Conservation (phyloP, 2,113 vertebrate genomes). For the Chinchilla lanigera region DNA sequence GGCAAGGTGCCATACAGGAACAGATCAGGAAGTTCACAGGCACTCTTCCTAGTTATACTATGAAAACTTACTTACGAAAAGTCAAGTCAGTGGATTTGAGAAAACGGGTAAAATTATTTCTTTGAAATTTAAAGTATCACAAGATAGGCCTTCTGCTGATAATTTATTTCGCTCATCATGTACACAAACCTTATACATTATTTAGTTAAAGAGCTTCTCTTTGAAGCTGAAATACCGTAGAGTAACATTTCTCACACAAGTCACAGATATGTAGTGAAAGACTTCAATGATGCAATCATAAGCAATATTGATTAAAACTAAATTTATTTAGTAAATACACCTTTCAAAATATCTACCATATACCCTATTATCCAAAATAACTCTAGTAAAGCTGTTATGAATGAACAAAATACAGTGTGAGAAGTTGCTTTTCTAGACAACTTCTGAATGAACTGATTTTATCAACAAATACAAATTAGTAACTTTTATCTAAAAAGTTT, state of each 20-base stretch:
- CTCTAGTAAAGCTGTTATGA: background rate
- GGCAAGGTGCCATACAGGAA: slow-evolving; percentile 1
- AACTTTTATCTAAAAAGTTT: slow-evolving; percentile 46
- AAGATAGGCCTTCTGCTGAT: background rate
- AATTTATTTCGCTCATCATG: background rate
- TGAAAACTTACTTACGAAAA: background rate
- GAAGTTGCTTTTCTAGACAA: background rate
- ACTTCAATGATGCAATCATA: slow-evolving; percentile 52
- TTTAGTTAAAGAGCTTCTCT: slow-evolving; percentile 21
- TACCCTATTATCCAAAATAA: slow-evolving; percentile 1
- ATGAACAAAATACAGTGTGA: background rate
- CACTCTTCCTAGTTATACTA: background rate
- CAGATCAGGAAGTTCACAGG: background rate
- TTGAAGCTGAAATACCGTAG: background rate
- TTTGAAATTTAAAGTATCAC: background rate
- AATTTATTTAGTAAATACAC: background rate
- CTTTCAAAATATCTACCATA: slow-evolving; percentile 32
- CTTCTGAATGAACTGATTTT: background rate
- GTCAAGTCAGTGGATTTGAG: slow-evolving; percentile 8
- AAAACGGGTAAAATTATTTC: slow-evolving; percentile 17
- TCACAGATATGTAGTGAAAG: slow-evolving; percentile 1
- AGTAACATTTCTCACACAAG: background rate
- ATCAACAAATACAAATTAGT: background rate
- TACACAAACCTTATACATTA: background rate
- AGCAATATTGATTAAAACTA: slow-evolving; percentile 30